Evolutionary conservation across 2,797 vertebrate species (phyloP).

Genomic region (Prionace glauca): DNA sequence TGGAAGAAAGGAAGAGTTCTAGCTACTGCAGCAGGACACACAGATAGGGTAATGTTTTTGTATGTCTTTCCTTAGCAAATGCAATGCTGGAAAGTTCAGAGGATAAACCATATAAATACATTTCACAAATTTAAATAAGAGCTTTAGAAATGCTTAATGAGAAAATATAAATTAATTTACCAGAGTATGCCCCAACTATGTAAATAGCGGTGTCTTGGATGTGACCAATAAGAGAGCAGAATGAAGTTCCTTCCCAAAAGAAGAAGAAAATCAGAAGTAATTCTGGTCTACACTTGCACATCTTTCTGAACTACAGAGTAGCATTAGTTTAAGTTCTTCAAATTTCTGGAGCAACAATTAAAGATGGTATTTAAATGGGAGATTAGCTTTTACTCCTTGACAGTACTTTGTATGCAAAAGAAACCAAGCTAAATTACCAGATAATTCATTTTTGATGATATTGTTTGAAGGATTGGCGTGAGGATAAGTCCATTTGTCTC

Average conservation of each 20-base stretch:
- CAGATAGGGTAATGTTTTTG: conserved; percentile 77
- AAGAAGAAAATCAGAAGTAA: neutral
- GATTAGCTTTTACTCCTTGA: neutral
- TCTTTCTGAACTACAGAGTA: neutral
- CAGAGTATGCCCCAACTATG: conserved; percentile 41
- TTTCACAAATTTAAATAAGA: conserved; percentile 55
- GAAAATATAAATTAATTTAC: conserved; percentile 50
- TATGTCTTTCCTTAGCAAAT: conserved; percentile 31
- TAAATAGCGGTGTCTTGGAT: neutral
- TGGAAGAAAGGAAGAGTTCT: conserved; percentile 92
- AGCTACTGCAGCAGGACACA: conserved; percentile 90
- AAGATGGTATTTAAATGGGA: neutral
- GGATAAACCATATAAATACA: conserved; percentile 50
- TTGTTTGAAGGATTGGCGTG: neutral
- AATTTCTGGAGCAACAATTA: neutral
- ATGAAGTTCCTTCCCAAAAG: neutral
- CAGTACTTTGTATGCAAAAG: neutral
- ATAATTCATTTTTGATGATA: neutral
- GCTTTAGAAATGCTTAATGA: conserved; percentile 47
- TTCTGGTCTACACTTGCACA: neutral
- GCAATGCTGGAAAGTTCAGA: conserved; percentile 44
- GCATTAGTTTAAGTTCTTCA: neutral
- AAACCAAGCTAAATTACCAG: neutral
- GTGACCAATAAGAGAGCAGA: neutral
- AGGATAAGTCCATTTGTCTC: neutral